Base-by-base conservation (phyloP, 2,888 invertebrate species). In the Macrophya annulata region DNA sequence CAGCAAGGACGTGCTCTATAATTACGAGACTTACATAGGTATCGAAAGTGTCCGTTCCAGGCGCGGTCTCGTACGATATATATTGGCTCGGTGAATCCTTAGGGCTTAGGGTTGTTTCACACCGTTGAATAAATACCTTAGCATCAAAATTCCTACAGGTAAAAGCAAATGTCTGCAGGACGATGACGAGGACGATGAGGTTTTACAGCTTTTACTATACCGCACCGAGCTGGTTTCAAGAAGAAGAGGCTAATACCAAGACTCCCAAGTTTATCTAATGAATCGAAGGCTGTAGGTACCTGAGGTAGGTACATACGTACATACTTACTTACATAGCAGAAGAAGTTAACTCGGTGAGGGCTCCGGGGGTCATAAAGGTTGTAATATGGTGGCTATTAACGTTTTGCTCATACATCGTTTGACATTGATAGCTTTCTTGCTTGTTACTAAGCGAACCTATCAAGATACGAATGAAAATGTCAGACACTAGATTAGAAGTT, bases 1-100 rank as follows among this genome's bases (percentile, higher is more conserved):
- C 81, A 40, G 86, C 86, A 76, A 85, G 85, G 86, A 86, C 87
- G 88, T 86, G 88, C 85, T 88, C 87, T 89, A 86, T 88, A 89
- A 89, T 89, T 89, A 89, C 88, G 88, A 88, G 86, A 85, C 88
- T 68, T 37, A 37, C 68, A 68, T 37, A 37, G 68, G 88, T 86
- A 88, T 87, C 87, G 88, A 88, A 87, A 89, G 88, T 88, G 88
- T 89, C 88, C 87, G 87, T 86, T 85, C 86, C 87, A 87, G 87
- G 86, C 45, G 45, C n/a, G 72, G 21, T 65, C 65, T 65, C 65
- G 15, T 65, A 12, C 21, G 65, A 68, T 5, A 37, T 68, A 68
- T 9, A 9, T 37, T 68, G 68, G 68, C 68, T 68, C 68, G 68
- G 68, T 37, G 37, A 37, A 68, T 17, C 68, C 37, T 68, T 17